phyloP scores from a whole-genome alignment of 2,797 vertebrate species.

The Cheirogaleus major region DNA sequence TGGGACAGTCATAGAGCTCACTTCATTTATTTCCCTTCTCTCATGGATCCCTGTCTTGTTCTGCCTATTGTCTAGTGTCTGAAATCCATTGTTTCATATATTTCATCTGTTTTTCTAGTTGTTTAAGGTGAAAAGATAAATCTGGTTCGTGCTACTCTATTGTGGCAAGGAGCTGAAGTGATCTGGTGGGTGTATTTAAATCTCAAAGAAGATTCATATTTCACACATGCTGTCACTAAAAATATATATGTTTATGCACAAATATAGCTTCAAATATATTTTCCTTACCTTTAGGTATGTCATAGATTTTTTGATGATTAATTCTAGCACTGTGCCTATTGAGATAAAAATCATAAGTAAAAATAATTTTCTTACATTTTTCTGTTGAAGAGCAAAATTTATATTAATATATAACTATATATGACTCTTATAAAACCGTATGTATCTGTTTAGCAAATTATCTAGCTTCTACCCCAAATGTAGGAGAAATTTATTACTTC shows the following conservation, averaged over 20 bases:
- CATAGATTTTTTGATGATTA: constrained; percentile 44
- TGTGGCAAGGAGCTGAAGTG: constrained; percentile 12
- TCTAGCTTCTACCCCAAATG: background rate
- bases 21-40: background rate
- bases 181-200: constrained; percentile 44
- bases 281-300: constrained; percentile 19
- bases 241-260: constrained; percentile 2
- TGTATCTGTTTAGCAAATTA: constrained; percentile 43
- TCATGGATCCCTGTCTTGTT: background rate
- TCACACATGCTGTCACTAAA: constrained; percentile 26
- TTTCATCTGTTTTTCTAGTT: constrained; percentile 34
- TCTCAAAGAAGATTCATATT: constrained; percentile 40
- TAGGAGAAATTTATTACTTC: background rate
- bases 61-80: background rate
- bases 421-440: background rate
- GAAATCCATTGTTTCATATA: constrained; percentile 16
- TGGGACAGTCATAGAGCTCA: background rate
- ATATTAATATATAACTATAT: background rate
- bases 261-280: constrained; percentile 25
- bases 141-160: background rate
- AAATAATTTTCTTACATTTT: constrained; percentile 44
- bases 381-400: constrained; percentile 42
- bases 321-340: constrained; percentile 49
- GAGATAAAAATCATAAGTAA: constrained; percentile 60
- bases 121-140: constrained; percentile 13